Base-by-base conservation (phyloP, 2,797 vertebrate species). In the Syngnathus rostellatus region DNA sequence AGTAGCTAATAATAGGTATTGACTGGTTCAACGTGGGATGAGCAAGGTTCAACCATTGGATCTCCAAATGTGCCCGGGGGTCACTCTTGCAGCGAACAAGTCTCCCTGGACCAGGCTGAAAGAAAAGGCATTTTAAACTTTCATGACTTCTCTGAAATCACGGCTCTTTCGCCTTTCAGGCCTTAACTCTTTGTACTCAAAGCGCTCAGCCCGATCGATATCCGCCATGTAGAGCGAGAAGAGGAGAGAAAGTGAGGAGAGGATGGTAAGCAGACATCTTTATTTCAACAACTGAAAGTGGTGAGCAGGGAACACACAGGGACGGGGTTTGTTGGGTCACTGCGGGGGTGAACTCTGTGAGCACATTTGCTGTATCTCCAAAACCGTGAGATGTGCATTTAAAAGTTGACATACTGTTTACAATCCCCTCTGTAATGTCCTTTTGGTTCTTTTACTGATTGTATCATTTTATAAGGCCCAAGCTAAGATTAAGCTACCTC, bases 1-100 rank as follows among this genome's bases (percentile, higher is more conserved):
- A 83, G 87, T 89, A 91, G 89, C 90, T 92, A 94, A 92, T 92
- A 93, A 93, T 92, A 92, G 89, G 90, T 92, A 92, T 81, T 92
- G 91, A 93, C 91, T 94, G 82, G 81, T 94, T 92, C 91, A 92
- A 91, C 81, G 88, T 89, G 83, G 91, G 89, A 86, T 88, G 91
- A 92, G 91, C 89, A 88, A 83, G 90, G 77, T 89, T 89, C 90
- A 89, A 86, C 87, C 89, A 90, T 88, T 90, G 89, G 89, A 90
- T 92, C 90, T 92, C 89, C 85, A 91, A 87, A 90, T 87, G 84
- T n/a, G 65, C 89, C 89, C 85, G 84, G 80, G 85, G 86, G 86
- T 88, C 86, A 87, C 83, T 86, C 89, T 80, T 85, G 82, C 83
- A 75, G 81, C 86, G 80, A 87, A 88, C 85, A 81, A 62, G 76